Percentiles rank a stretch among this genome's conserved stretches.
These are phyloP conservation scores for Hydropsyche tenuis DNA, from an alignment of 1,140 invertebrate genomes.

Conservation along the genomic window DNA sequence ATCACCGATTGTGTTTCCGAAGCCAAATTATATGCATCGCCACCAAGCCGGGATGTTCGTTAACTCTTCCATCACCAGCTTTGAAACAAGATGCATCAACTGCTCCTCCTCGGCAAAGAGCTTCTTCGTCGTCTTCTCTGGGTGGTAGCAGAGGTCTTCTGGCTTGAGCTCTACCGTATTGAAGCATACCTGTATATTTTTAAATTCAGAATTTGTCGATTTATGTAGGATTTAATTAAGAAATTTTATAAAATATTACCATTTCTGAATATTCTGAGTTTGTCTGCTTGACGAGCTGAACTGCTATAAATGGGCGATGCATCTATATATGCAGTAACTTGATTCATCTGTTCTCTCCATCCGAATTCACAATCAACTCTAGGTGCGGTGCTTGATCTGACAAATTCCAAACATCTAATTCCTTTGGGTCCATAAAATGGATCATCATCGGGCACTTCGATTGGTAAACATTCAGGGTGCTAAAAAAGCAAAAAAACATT, in stretches of 20 bases:
- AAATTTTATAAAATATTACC: conserved; percentile 57
- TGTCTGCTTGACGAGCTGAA: conserved; percentile 76
- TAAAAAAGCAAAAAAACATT: conserved; percentile 53
- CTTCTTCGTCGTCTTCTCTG: conserved; percentile 60
- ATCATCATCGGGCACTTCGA: conserved; percentile 74
- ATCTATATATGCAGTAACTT: conserved; percentile 89
- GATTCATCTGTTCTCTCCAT: conserved; percentile 77
- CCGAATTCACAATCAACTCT: conserved; percentile 74
- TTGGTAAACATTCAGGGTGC: conserved; percentile 86
- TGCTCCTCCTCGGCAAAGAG: conserved; percentile 71
- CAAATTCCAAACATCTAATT: conserved; percentile 77
- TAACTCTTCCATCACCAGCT: conserved; percentile 81
- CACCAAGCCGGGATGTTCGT: conserved; percentile 86
- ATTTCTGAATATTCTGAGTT: conserved; percentile 73
- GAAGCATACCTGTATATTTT: conserved; percentile 68
- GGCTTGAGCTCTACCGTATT: conserved; percentile 71
- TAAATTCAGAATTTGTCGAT: no score
- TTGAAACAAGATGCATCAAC: conserved; percentile 73
- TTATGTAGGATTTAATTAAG: not conserved
- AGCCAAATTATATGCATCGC: conserved; percentile 89
- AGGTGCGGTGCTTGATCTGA: conserved; percentile 74
- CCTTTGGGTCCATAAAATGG: conserved; percentile 73
- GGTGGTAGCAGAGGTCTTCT: conserved; percentile 63
- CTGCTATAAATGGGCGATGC: conserved; percentile 92
- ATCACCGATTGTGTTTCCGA: conserved; percentile 81